These are phyloP conservation scores for Acromyrmex echinatior DNA, from an alignment of 1,140 invertebrate species.

Conservation along the genomic window DNA sequence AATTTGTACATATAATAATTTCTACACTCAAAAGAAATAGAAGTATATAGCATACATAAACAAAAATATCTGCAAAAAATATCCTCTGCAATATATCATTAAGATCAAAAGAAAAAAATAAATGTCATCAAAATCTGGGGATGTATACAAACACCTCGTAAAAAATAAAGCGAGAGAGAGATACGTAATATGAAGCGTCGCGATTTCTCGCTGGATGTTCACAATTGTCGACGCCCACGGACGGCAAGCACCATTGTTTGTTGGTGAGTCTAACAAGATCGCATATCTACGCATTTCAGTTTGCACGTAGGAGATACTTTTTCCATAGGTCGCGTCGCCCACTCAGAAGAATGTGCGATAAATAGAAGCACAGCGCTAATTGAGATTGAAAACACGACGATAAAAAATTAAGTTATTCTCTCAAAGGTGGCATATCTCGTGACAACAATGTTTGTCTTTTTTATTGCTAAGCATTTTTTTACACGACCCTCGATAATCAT, in stretches of 20 bases:
- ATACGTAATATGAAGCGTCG: background rate
- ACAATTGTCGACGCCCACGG: background rate
- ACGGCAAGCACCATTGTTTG: background rate
- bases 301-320: conserved; percentile 41
- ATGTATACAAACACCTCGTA: background rate
- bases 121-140: conserved; percentile 29
- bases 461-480: background rate
- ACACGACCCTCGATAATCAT: background rate
- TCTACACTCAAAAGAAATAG: background rate
- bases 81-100: background rate
- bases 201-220: conserved; percentile 26
- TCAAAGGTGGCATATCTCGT: background rate
- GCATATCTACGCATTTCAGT: conserved; percentile 48
- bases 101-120: background rate
- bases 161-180: conserved; percentile 3
- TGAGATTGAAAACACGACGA: background rate
- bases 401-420: background rate
- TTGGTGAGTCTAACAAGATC: background rate
- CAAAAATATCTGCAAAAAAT: background rate
- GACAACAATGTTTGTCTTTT: background rate
- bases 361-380: background rate
- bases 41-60: background rate
- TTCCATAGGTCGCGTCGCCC: background rate
- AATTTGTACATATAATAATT: background rate
- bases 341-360: background rate